phyloP scores from a whole-genome alignment of 2,113 vertebrate species.

The Mesoclemmys tuberculata region DNA sequence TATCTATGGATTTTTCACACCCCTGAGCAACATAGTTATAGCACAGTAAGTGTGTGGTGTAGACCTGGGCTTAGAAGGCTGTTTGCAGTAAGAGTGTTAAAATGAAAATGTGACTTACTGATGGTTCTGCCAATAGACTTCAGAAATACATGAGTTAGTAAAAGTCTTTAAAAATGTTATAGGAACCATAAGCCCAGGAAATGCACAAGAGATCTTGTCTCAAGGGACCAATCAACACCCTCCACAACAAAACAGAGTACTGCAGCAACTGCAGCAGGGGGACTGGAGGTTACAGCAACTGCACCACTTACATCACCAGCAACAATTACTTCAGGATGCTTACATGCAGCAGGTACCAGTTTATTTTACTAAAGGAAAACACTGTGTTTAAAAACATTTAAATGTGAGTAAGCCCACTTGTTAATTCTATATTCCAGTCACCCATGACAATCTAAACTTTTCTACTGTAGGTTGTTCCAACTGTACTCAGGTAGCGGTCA shows the following conservation, averaged over 20 bases:
- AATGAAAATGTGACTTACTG: background rate
- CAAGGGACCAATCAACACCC: conserved; percentile 83
- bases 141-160: background rate
- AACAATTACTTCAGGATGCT: conserved; percentile 80
- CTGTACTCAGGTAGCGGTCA: background rate
- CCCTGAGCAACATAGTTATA: background rate
- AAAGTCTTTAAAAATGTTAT: background rate
- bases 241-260: conserved; percentile 86
- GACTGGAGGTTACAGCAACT: conserved; percentile 94
- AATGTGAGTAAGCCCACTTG: background rate
- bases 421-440: fast-evolving
- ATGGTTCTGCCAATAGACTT: background rate
- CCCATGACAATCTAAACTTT: background rate
- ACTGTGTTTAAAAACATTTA: background rate
- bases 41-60: no score
- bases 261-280: conserved; percentile 95
- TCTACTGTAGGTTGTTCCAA: background rate
- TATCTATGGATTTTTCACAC: background rate
- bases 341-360: conserved; percentile 86
- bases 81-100: background rate
- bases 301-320: conserved; percentile 82
- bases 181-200: conserved; percentile 78
- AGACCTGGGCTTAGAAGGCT: background rate
- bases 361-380: background rate
- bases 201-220: conserved; percentile 71